A percentile compares a stretch with the other conserved stretches of the same genome.
Conservation (phyloP, 2,797 vertebrate species). For the Antrozous pallidus region DNA sequence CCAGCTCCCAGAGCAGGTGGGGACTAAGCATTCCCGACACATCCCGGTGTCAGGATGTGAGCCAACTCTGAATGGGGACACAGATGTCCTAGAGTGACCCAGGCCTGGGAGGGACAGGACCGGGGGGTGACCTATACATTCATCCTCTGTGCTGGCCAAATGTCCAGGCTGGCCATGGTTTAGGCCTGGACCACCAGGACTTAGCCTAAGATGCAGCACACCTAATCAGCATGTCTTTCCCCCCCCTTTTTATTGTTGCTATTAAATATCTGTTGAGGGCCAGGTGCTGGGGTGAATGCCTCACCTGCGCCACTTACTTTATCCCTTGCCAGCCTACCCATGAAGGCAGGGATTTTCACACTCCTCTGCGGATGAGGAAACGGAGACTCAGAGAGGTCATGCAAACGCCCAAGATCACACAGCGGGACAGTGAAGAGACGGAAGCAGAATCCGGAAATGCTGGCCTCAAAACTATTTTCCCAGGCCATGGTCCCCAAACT, state of each 20-base stretch:
- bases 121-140: background rate
- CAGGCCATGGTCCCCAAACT: background rate
- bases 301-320: background rate
- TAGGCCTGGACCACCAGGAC: background rate
- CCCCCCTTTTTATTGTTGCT: background rate
- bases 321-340: background rate
- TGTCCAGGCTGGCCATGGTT: background rate
- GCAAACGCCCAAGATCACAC: background rate
- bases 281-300: background rate
- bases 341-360: conserved; percentile 30
- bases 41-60: background rate
- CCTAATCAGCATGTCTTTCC: background rate
- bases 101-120: background rate
- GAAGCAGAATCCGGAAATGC: background rate
- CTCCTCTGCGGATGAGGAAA: background rate
- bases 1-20: background rate
- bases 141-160: background rate
- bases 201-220: background rate
- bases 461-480: background rate
- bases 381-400: background rate
- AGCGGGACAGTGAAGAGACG: background rate
- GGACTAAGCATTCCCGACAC: background rate
- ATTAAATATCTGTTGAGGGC: background rate
- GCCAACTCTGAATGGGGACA: background rate
- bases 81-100: background rate